Evolutionary conservation across 1,140 invertebrate species (phyloP).

Genomic region (Achroia grisella): DNA sequence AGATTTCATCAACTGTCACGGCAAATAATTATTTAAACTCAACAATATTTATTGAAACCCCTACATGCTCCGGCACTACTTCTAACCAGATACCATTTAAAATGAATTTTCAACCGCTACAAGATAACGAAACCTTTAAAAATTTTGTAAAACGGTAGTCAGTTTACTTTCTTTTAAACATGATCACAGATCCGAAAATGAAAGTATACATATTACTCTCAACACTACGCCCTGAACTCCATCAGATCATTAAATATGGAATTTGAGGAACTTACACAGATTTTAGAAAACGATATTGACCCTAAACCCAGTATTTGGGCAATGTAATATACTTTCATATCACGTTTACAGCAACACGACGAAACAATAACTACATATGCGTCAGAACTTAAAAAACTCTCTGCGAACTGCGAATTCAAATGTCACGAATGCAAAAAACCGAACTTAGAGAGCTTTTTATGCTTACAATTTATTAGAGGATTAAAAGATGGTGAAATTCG

Average conservation of each 20-base stretch:
- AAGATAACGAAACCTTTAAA: slow-evolving; percentile 6
- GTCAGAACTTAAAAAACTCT: slow-evolving; percentile 5
- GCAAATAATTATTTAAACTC: background rate
- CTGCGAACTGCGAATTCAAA: slow-evolving; percentile 4
- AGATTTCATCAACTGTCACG: background rate
- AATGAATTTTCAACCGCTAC: slow-evolving; percentile 3
- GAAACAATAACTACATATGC: slow-evolving; percentile 1
- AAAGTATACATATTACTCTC: slow-evolving; percentile 4
- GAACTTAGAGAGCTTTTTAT: background rate
- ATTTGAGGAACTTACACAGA: background rate
- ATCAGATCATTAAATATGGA: background rate
- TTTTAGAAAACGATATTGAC: slow-evolving; percentile 3
- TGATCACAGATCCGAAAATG: background rate
- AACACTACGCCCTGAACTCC: slow-evolving; percentile 1
- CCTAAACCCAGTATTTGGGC: slow-evolving; percentile 10
- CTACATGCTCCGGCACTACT: background rate
- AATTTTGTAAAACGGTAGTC: background rate
- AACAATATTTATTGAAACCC: background rate
- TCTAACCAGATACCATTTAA: background rate
- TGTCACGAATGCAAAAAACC: slow-evolving; percentile 6
- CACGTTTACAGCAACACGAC: background rate
- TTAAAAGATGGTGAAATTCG: slow-evolving; percentile 4
- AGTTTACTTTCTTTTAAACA: slow-evolving; percentile 2
- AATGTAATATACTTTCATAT: slow-evolving; percentile 6
- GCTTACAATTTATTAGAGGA: slow-evolving; percentile 6